A percentile compares a stretch with the other conserved stretches of the same genome.
These are phyloP conservation scores for Peromyscus attwateri DNA, from an alignment of 2,797 vertebrate genomes.

Conservation along the genomic window DNA sequence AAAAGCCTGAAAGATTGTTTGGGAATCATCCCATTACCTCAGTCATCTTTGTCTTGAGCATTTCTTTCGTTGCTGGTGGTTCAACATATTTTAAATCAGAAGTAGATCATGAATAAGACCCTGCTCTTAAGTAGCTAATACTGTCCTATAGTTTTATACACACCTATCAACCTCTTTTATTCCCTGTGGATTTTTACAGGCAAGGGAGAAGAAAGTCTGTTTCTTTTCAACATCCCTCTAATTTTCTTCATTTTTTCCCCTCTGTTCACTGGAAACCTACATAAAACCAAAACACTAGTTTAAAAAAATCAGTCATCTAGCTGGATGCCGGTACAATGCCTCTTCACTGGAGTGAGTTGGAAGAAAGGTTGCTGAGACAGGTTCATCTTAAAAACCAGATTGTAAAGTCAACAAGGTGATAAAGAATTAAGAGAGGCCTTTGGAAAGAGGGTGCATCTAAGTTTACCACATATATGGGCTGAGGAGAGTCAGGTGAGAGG, in stretches of 20 bases:
- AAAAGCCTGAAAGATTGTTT: conserved; percentile 28
- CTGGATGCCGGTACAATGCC: not conserved
- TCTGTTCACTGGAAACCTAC: not conserved
- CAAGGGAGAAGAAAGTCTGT: not conserved
- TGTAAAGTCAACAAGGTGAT: not conserved
- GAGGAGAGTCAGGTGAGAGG: not conserved
- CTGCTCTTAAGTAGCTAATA: conserved; percentile 21
- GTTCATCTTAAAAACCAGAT: conserved; percentile 13
- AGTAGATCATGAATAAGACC: conserved; percentile 24
- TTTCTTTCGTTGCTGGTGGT: conserved; percentile 26
- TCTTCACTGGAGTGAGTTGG: not conserved
- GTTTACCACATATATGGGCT: not conserved
- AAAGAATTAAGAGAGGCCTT: not conserved
- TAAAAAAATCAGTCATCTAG: not conserved
- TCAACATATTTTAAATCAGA: not conserved
- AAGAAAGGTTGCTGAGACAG: not conserved
- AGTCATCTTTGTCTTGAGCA: not conserved
- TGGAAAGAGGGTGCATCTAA: not conserved
- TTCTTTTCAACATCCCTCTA: not conserved
- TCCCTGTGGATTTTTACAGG: not conserved
- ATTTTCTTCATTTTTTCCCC: conserved; percentile 22
- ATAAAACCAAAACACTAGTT: not conserved
- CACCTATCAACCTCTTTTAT: not conserved
- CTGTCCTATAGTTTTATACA: not conserved
- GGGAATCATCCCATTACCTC: not conserved